Evolutionary conservation across 2,113 vertebrate species (phyloP).

Genomic region (Chamaetylas fuelleborni): DNA sequence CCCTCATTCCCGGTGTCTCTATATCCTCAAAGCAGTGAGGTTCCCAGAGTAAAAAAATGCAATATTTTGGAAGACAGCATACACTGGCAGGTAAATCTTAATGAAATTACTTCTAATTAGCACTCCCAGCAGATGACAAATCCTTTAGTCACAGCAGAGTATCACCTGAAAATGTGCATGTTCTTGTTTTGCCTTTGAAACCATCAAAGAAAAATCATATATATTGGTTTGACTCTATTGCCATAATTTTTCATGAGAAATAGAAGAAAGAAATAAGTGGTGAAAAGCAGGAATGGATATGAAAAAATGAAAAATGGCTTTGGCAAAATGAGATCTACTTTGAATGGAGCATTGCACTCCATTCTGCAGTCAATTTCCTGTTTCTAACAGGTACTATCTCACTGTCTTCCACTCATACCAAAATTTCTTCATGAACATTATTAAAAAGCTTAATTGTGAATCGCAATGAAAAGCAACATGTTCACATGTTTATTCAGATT

Average conservation of each 20-base stretch:
- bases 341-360: neutral
- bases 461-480: neutral
- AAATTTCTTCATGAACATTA: neutral
- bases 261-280: neutral
- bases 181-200: slow-evolving; percentile 5
- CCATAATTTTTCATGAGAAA: neutral
- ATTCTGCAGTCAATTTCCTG: neutral
- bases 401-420: neutral
- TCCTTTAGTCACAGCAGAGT: neutral
- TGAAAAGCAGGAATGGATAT: neutral
- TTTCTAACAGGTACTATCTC: neutral
- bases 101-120: slow-evolving; percentile 50
- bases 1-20: neutral
- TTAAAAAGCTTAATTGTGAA: neutral
- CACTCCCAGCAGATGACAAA: neutral
- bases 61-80: neutral
- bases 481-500: neutral
- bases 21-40: neutral
- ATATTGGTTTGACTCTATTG: neutral
- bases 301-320: neutral
- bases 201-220: neutral
- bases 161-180: neutral
- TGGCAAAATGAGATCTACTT: neutral
- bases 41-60: neutral
- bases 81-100: slow-evolving; percentile 2